Evolutionary conservation across 1,140 invertebrate genomes (phyloP).

Genomic region (Musca vetustissima): DNA sequence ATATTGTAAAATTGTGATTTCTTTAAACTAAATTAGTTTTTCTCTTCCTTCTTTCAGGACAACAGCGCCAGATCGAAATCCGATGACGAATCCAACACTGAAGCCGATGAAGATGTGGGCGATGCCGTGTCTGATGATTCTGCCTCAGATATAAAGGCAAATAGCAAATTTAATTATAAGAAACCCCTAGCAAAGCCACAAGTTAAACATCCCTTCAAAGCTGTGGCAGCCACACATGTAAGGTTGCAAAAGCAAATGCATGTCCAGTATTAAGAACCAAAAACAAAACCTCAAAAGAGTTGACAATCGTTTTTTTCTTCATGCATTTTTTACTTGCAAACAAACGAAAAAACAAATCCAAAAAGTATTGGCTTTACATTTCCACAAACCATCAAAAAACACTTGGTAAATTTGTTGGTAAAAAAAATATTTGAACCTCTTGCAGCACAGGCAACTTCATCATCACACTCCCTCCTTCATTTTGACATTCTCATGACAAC

Average conservation of each 20-base stretch:
- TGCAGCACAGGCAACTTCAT: too few species aligned
- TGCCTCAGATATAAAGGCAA: constrained; percentile 3
- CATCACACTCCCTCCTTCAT: background rate
- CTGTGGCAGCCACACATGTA: constrained; percentile 48
- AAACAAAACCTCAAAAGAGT: too few species aligned
- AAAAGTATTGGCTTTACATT: too few species aligned
- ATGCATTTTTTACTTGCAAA: background rate
- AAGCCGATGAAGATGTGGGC: constrained; percentile 40
- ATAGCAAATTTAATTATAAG: constrained; percentile 15
- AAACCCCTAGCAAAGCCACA: constrained; percentile 21
- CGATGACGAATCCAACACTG: constrained; percentile 33
- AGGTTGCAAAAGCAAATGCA: constrained; percentile 50
- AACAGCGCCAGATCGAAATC: constrained; percentile 26
- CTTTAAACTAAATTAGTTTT: too few species aligned
- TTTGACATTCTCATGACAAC: background rate
- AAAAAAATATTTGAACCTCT: too few species aligned
- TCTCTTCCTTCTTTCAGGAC: constrained; percentile 17
- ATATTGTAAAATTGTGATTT: background rate
- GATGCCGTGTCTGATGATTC: constrained; percentile 21
- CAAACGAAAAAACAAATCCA: too few species aligned
- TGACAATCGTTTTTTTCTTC: background rate
- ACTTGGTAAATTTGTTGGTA: too few species aligned
- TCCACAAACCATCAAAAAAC: too few species aligned
- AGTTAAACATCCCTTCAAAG: constrained; percentile 49
- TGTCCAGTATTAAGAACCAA: constrained; percentile 43